A percentile compares a stretch with the other conserved stretches of the same genome.
Conservation (phyloP, 2,797 vertebrate genomes). For the Scyliorhinus canicula region DNA sequence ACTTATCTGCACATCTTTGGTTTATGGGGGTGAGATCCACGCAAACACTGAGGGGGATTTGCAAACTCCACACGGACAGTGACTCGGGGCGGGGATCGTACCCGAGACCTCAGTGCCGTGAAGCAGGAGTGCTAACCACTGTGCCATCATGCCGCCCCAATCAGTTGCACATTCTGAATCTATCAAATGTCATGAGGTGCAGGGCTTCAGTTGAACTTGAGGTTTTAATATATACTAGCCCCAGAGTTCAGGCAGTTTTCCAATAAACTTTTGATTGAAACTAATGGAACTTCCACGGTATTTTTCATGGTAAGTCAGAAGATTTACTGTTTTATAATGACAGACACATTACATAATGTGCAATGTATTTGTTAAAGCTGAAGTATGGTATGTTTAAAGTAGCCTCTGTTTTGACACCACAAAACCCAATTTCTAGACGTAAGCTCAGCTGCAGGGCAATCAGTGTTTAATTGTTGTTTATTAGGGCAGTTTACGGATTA, state of each 20-base stretch:
- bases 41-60: no score
- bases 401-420: not conserved
- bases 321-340: not conserved
- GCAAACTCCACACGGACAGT: no score
- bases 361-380: not conserved
- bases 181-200: not conserved
- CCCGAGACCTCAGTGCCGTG: no score
- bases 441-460: not conserved
- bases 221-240: not conserved
- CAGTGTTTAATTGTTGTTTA: not conserved
- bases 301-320: not conserved
- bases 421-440: not conserved
- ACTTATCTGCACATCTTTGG: no score
- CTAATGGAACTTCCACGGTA: not conserved
- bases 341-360: not conserved
- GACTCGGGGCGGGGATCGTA: no score
- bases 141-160: no score
- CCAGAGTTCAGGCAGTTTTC: not conserved
- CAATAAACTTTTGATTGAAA: not conserved
- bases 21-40: no score
- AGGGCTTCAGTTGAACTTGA: not conserved
- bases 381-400: not conserved
- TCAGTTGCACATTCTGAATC: not conserved
- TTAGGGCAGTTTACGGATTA: not conserved
- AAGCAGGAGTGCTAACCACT: no score